These are phyloP conservation scores for Callaeas wilsoni DNA, from an alignment of 2,113 vertebrate genomes.

Conservation along the genomic window DNA sequence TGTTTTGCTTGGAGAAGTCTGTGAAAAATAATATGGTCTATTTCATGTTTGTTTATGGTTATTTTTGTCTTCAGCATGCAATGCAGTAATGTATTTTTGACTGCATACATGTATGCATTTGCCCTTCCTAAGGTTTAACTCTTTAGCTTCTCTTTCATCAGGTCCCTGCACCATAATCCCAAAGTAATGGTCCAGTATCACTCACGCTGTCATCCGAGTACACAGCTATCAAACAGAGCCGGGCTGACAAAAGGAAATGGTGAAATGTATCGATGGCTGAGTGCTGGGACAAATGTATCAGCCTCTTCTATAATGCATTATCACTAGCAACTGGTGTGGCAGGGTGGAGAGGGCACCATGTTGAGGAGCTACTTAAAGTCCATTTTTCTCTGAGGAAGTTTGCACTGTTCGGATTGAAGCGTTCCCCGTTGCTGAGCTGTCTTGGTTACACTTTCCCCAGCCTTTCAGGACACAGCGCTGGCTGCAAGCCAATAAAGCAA, in stretches of 20 bases:
- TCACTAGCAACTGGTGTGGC: background rate
- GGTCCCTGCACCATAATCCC: background rate
- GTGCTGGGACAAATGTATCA: background rate
- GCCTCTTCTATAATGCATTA: background rate
- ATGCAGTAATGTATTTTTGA: background rate
- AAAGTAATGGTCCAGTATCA: background rate
- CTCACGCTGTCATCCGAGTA: constrained; percentile 1
- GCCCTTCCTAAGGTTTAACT: background rate
- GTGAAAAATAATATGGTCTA: background rate
- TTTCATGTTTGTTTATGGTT: background rate
- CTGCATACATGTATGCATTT: background rate
- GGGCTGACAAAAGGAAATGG: background rate
- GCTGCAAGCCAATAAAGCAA: background rate
- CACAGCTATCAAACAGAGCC: constrained; percentile 16
- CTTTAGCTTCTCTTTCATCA: background rate
- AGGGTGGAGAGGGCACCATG: background rate
- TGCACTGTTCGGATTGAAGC: background rate
- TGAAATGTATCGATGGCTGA: constrained; percentile 8
- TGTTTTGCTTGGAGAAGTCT: background rate
- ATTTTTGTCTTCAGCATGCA: background rate
- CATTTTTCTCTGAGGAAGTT: background rate
- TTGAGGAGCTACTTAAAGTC: background rate
- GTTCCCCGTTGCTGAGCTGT: background rate
- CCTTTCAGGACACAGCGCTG: background rate
- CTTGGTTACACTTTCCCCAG: background rate